Conservation (phyloP, 2,797 vertebrate species). For the Leuciscus waleckii region DNA sequence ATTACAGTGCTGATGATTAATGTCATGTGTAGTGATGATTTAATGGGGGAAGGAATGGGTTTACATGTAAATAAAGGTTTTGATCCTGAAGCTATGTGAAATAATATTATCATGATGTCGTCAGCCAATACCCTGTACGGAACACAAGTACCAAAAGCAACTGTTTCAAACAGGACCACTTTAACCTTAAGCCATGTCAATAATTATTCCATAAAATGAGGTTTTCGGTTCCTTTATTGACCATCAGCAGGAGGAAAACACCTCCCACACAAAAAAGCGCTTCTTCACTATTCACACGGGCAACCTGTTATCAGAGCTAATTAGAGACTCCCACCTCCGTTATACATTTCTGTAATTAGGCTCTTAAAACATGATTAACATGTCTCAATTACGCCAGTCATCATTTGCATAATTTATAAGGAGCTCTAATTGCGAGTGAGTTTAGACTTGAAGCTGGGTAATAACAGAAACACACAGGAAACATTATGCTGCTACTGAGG, state of each 20-base stretch:
- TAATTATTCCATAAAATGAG: conserved; percentile 25
- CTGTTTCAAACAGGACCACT: background rate
- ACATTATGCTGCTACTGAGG: conserved; percentile 60
- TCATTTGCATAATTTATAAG: conserved; percentile 99
- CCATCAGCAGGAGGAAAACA: conserved; percentile 22
- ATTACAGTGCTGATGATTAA: conserved; percentile 22
- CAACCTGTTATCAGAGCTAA: conserved; percentile 94
- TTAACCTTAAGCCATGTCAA: conserved; percentile 31
- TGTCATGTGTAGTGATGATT: conserved; percentile 8
- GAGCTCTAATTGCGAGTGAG: conserved; percentile 66
- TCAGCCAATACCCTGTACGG: background rate
- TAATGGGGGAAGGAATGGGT: background rate
- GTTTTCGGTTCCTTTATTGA: conserved; percentile 40
- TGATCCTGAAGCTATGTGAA: conserved; percentile 19
- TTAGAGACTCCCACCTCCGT: conserved; percentile 94
- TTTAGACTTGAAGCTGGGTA: conserved; percentile 77
- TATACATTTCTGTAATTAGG: conserved; percentile 98
- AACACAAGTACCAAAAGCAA: background rate
- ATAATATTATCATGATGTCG: background rate
- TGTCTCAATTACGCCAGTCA: conserved; percentile 91
- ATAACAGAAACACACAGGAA: conserved; percentile 75
- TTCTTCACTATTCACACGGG: conserved; percentile 44
- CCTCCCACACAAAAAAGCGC: conserved; percentile 57
- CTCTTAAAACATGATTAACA: conserved; percentile 99
- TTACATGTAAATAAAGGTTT: conserved; percentile 12